Conservation (phyloP, 2,113 vertebrate species). For the Boulengeromyrus knoepffleri region DNA sequence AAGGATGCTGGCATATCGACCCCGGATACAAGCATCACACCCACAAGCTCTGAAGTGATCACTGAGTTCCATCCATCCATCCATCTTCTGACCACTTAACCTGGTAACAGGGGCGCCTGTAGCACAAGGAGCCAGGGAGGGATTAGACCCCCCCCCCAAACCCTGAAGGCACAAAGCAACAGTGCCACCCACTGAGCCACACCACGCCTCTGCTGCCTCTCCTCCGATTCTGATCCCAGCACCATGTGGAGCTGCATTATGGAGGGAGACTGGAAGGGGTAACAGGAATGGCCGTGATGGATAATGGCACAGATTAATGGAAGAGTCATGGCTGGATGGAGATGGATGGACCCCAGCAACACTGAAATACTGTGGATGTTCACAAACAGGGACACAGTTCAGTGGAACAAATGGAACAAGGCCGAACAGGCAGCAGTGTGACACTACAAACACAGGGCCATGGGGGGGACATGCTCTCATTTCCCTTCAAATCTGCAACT, state of each 20-base stretch:
- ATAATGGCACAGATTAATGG: neutral
- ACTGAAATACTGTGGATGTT: neutral
- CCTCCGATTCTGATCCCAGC: neutral
- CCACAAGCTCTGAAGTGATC: neutral
- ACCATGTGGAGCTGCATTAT: neutral
- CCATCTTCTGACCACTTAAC: neutral
- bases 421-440: neutral
- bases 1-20: neutral
- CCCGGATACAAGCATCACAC: neutral
- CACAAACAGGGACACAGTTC: neutral
- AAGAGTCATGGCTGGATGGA: neutral
- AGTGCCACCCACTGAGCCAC: neutral
- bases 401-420: neutral
- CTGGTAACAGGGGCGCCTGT: neutral
- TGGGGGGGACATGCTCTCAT: neutral
- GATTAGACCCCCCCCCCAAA: neutral
- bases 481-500: neutral
- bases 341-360: neutral
- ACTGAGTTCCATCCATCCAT: neutral
- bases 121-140: neutral
- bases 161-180: neutral
- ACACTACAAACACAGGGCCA: neutral
- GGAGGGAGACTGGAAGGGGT: neutral
- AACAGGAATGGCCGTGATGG: neutral
- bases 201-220: neutral